Conservation (phyloP, 2,113 vertebrate species). For the Talpa occidentalis region DNA sequence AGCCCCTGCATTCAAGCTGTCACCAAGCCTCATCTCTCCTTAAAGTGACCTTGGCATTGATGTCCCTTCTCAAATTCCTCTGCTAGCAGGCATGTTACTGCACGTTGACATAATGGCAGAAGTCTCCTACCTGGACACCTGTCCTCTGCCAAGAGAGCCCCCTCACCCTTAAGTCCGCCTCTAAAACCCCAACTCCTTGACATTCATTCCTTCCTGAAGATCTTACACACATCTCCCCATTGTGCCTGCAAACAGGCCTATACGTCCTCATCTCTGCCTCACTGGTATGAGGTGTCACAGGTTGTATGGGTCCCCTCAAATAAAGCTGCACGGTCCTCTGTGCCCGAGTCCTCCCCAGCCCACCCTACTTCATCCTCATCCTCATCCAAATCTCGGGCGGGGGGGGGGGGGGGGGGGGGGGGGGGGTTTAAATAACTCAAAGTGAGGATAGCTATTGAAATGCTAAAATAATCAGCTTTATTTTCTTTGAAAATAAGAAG, state of each 20-base stretch:
- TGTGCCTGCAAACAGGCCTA: background rate
- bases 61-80: background rate
- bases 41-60: background rate
- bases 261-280: background rate
- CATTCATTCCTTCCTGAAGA: background rate
- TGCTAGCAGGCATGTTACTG: rapidly evolving
- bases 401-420: background rate
- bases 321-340: background rate
- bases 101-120: background rate
- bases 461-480: background rate
- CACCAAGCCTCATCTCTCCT: background rate
- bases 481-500: background rate
- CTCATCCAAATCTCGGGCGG: background rate
- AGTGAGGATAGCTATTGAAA: background rate
- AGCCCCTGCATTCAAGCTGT: background rate
- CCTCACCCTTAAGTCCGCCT: background rate
- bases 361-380: background rate
- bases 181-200: background rate
- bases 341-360: background rate
- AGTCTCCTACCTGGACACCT: background rate
- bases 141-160: background rate
- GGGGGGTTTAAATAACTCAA: background rate
- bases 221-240: background rate
- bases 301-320: background rate
- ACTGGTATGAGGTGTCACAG: rapidly evolving